Conservation (phyloP, 92 coral and sea anemone genomes). For the Zoanthus solanderi region DNA sequence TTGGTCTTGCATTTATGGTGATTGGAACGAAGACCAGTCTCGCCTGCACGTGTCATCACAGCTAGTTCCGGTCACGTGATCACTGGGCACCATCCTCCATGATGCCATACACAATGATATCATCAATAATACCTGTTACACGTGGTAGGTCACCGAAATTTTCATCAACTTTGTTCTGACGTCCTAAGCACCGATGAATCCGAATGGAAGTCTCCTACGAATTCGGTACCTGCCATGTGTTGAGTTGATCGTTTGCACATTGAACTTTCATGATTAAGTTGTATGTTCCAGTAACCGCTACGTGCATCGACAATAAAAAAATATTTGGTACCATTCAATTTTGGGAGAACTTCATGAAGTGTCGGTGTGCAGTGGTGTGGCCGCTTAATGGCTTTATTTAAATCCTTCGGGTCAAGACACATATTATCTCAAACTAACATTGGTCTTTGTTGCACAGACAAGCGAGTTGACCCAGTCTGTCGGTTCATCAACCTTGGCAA, state of each 20-base stretch:
- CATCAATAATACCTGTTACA: conserved; percentile 68
- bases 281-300: conserved; percentile 71
- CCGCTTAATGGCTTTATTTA: conserved; percentile 63
- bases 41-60: too few species aligned
- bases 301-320: conserved; percentile 67
- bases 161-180: conserved; percentile 71
- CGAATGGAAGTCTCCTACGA: conserved; percentile 30
- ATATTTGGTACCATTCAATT: conserved; percentile 61
- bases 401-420: conserved; percentile 68
- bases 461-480: conserved; percentile 65
- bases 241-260: too few species aligned
- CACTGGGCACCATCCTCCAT: conserved; percentile 22
- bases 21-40: conserved; percentile 76
- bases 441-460: conserved; percentile 52
- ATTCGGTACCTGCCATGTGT: conserved; percentile 30
- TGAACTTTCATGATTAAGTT: conserved; percentile 55
- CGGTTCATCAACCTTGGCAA: conserved; percentile 49
- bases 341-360: conserved; percentile 48
- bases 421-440: conserved; percentile 52
- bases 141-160: conserved; percentile 66
- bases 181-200: conserved; percentile 59
- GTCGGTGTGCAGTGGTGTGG: conserved; percentile 65
- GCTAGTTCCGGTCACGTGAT: too few species aligned
- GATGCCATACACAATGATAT: conserved; percentile 53
- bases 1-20: conserved; percentile 76